Conservation (phyloP, 2,888 invertebrate species). For the Archips crataeganus region DNA sequence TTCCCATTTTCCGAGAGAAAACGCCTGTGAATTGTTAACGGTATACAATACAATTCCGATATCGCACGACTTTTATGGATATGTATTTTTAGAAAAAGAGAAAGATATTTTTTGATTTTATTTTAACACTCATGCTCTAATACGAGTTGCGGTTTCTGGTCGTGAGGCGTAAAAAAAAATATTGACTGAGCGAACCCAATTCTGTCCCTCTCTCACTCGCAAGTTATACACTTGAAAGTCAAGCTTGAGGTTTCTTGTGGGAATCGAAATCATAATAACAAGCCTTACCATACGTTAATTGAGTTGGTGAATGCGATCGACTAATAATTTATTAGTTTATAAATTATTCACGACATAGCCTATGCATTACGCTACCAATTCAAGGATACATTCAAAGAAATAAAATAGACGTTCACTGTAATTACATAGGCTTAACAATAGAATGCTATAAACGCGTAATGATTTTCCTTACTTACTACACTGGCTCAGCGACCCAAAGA, state of each 20-base stretch:
- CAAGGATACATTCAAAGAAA: background rate
- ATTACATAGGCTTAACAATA: background rate
- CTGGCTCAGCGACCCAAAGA: no score
- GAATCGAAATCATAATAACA: background rate
- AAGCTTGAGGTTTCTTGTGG: background rate
- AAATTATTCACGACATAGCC: background rate
- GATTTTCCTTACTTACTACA: no score
- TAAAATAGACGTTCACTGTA: background rate
- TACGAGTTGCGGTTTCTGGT: no score
- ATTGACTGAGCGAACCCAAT: no score
- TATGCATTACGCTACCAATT: background rate
- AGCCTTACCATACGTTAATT: background rate
- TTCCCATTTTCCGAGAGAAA: slow-evolving; percentile 44
- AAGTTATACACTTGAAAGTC: no score
- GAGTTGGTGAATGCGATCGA: background rate
- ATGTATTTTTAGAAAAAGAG: background rate
- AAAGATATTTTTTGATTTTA: background rate
- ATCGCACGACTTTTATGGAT: background rate
- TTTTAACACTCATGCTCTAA: no score
- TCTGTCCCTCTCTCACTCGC: no score
- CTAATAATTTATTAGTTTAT: background rate
- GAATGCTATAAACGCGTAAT: background rate
- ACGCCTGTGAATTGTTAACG: slow-evolving; percentile 15
- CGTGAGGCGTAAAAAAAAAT: no score
- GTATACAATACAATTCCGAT: slow-evolving; percentile 28